phyloP scores from a whole-genome alignment of 2,888 invertebrate species.

The Dolichopus griseipennis region DNA sequence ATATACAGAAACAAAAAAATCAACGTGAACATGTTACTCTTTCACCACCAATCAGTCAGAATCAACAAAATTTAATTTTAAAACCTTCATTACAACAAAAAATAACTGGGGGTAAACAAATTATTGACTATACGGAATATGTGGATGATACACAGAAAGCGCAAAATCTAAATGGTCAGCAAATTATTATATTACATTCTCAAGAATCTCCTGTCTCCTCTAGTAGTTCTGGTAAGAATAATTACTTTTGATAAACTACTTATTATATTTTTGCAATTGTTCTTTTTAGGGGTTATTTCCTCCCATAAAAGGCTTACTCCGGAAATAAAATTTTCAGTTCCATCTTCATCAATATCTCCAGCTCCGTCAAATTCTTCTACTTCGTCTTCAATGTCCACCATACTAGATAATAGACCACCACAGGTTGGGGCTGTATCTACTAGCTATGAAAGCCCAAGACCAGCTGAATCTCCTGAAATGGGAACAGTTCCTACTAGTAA shows the following conservation, averaged over 20 bases:
- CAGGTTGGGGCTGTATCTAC: conserved; percentile 80
- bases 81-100: neutral
- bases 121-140: neutral
- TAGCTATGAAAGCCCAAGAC: conserved; percentile 66
- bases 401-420: conserved; percentile 56
- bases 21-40: neutral
- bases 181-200: conserved; percentile 13
- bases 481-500: conserved; percentile 36
- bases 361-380: conserved; percentile 27
- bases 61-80: conserved; percentile 38
- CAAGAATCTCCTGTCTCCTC: conserved; percentile 45
- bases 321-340: conserved; percentile 39
- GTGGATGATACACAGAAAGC: neutral
- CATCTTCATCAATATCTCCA: conserved; percentile 30
- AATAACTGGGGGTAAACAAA: neutral
- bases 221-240: conserved; percentile 36
- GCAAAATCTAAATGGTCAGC: neutral
- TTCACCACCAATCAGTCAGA: conserved; percentile 24
- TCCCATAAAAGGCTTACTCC: conserved; percentile 42
- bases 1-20: neutral
- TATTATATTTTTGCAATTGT: neutral
- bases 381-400: conserved; percentile 23
- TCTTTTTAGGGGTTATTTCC: conserved; percentile 4
- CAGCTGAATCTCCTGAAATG: conserved; percentile 42
- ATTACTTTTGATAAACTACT: neutral